Conservation (phyloP, 2,797 vertebrate genomes). For the Pelochelys cantorii region DNA sequence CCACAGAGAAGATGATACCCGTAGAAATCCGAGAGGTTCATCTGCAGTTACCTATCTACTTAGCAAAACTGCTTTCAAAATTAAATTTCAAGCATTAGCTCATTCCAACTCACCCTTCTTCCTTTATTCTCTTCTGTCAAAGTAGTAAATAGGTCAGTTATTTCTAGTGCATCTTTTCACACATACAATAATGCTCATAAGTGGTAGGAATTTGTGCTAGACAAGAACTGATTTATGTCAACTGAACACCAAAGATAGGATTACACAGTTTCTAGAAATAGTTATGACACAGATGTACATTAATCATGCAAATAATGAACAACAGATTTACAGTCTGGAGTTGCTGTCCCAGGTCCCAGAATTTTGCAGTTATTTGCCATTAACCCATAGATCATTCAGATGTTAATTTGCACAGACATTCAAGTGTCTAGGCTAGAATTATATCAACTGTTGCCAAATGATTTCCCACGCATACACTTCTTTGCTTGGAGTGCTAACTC, state of each 20-base stretch:
- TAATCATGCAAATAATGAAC: too few species aligned
- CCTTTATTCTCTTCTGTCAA: too few species aligned
- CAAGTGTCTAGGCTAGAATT: too few species aligned
- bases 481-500: too few species aligned
- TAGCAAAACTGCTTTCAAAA: conserved; percentile 32
- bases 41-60: background rate
- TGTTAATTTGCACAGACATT: too few species aligned
- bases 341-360: too few species aligned
- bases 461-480: too few species aligned
- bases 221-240: conserved; percentile 40
- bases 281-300: background rate
- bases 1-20: conserved; percentile 14
- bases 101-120: background rate
- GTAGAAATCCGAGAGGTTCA: background rate
- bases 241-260: conserved; percentile 1
- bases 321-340: too few species aligned
- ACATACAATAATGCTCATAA: background rate
- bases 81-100: conserved; percentile 28
- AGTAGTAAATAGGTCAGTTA: background rate
- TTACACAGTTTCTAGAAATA: conserved; percentile 2
- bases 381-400: too few species aligned
- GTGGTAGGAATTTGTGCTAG: conserved; percentile 1
- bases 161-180: too few species aligned
- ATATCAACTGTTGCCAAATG: too few species aligned
- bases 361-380: too few species aligned